Percentiles rank a stretch among this genome's conserved stretches.
phyloP scores from a whole-genome alignment of 2,888 invertebrate species.

The Molorchus minor region DNA sequence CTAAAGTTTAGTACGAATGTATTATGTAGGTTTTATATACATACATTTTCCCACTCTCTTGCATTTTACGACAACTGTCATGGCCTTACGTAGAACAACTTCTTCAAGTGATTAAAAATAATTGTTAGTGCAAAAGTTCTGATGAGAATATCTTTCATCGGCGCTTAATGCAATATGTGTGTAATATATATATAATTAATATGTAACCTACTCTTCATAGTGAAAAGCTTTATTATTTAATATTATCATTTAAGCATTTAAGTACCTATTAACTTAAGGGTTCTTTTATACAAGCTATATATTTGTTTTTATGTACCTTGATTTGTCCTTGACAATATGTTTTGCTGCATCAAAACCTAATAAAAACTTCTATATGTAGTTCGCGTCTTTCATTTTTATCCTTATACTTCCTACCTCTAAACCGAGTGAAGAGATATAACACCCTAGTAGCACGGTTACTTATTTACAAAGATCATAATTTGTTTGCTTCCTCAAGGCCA shows the following conservation, averaged over 20 bases:
- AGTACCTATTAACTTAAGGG: slow-evolving; percentile 45
- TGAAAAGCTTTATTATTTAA: slow-evolving; percentile 36
- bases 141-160: not conserved
- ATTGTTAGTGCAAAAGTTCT: slow-evolving; percentile 4
- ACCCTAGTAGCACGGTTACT: too few relatives aligned
- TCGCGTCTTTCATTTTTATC: not conserved
- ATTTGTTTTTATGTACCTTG: slow-evolving; percentile 52
- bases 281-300: slow-evolving; percentile 50
- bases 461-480: too few relatives aligned
- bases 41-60: slow-evolving; percentile 36
- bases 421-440: too few relatives aligned
- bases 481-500: too few relatives aligned
- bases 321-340: slow-evolving; percentile 47
- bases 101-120: slow-evolving; percentile 5
- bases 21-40: slow-evolving; percentile 42
- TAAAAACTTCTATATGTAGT: slow-evolving; percentile 31
- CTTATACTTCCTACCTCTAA: too few relatives aligned
- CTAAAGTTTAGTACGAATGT: slow-evolving; percentile 45
- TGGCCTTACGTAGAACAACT: slow-evolving; percentile 18
- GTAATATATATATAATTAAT: slow-evolving; percentile 17
- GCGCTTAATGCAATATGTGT: slow-evolving; percentile 17
- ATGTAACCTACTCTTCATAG: slow-evolving; percentile 32
- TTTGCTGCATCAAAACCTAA: slow-evolving; percentile 49
- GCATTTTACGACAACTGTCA: slow-evolving; percentile 25
- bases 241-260: too few relatives aligned